Conservation (phyloP, 1,140 invertebrate genomes). For the Psix sp. region DNA sequence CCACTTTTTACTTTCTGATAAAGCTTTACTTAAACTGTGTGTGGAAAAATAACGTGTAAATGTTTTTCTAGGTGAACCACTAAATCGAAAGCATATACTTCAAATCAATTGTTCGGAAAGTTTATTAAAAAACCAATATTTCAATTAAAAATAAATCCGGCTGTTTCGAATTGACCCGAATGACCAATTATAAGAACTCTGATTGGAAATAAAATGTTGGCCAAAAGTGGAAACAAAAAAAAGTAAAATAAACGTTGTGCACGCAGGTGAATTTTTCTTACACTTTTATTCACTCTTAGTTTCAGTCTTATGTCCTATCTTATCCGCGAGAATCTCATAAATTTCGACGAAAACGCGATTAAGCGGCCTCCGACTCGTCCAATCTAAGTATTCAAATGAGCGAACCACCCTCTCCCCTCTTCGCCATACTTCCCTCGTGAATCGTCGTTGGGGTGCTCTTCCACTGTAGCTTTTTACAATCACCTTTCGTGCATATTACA, state of each 20-base stretch:
- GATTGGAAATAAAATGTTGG: too few species aligned
- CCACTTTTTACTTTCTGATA: slow-evolving; percentile 37
- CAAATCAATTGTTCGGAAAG: too few species aligned
- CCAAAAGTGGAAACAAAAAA: too few species aligned
- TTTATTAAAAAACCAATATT: too few species aligned
- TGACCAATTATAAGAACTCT: too few species aligned
- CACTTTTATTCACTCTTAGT: slow-evolving; percentile 60
- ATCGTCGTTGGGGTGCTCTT: slow-evolving; percentile 39
- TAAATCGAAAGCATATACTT: too few species aligned
- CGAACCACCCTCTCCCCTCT: slow-evolving; percentile 56
- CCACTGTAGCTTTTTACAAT: slow-evolving; percentile 55
- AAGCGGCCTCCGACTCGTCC: slow-evolving; percentile 73
- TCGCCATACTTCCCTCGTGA: slow-evolving; percentile 17
- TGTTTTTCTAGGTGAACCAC: slow-evolving; percentile 54
- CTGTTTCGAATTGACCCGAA: too few species aligned
- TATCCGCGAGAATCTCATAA: slow-evolving; percentile 76
- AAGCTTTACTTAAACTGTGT: slow-evolving; percentile 58
- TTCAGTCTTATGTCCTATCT: slow-evolving; percentile 63
- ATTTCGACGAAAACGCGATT: slow-evolving; percentile 76
- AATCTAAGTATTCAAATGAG: slow-evolving; percentile 78
- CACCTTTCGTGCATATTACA: slow-evolving; percentile 37
- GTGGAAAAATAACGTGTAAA: slow-evolving; percentile 68
- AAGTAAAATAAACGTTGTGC: slow-evolving; percentile 25
- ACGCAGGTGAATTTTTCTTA: slow-evolving; percentile 46
- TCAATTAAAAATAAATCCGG: too few species aligned